Evolutionary conservation across 2,797 vertebrate genomes (phyloP).

Genomic region (Melanotaenia boesemani): DNA sequence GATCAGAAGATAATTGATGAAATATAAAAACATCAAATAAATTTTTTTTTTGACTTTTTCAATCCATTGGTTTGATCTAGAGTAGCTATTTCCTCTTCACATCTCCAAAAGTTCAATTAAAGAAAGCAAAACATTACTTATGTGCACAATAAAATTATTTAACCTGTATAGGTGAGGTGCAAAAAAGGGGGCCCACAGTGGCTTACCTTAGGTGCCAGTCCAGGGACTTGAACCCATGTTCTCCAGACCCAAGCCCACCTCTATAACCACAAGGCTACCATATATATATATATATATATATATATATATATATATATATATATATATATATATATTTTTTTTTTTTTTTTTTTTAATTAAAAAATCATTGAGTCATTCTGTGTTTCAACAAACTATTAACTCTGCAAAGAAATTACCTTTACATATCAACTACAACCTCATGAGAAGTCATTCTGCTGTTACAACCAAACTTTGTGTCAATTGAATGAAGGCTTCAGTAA

Average conservation of each 20-base stretch:
- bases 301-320: too few relatives aligned
- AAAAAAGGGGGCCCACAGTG: neutral
- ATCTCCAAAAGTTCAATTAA: neutral
- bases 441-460: slow-evolving; percentile 15
- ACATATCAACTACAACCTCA: slow-evolving; percentile 13
- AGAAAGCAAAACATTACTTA: neutral
- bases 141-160: neutral
- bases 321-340: too few relatives aligned
- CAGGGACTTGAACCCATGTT: too few relatives aligned
- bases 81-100: neutral
- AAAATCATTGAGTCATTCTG: slow-evolving; percentile 13
- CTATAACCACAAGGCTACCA: too few relatives aligned
- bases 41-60: neutral
- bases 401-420: slow-evolving; percentile 14
- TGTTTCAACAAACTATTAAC: slow-evolving; percentile 3
- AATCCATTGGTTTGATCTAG: neutral
- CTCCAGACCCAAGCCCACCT: too few relatives aligned
- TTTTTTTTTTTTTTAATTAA: too few relatives aligned
- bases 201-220: too few relatives aligned
- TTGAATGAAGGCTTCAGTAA: slow-evolving; percentile 28
- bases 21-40: neutral
- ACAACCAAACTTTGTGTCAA: slow-evolving; percentile 15
- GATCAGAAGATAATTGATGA: neutral
- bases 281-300: too few relatives aligned
- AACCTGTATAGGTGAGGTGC: neutral